Conservation (phyloP, 1,140 invertebrate genomes). For the Andrena cerasifolii region DNA sequence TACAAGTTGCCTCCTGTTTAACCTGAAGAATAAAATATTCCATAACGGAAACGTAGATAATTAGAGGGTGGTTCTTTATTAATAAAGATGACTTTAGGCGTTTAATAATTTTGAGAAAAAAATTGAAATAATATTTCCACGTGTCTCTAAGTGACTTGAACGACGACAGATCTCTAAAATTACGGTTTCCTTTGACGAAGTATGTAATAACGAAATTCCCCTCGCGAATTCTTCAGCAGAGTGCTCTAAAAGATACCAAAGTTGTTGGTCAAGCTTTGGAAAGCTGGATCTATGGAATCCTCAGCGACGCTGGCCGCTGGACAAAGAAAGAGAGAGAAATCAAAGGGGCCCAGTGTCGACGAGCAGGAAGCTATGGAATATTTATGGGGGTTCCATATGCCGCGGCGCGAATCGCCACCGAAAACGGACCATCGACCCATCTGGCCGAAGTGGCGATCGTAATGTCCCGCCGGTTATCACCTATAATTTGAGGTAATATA, state of each 20-base stretch:
- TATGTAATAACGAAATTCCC: too few relatives aligned
- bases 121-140: too few relatives aligned
- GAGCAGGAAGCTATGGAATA: conserved; percentile 61
- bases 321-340: conserved; percentile 30
- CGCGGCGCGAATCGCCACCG: conserved; percentile 69
- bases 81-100: too few relatives aligned
- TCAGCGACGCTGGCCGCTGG: not conserved
- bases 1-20: too few relatives aligned
- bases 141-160: too few relatives aligned
- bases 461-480: conserved; percentile 80
- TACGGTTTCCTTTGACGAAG: too few relatives aligned
- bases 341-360: not conserved
- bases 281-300: not conserved
- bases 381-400: conserved; percentile 80
- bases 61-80: too few relatives aligned
- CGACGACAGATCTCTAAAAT: too few relatives aligned
- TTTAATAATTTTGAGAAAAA: too few relatives aligned
- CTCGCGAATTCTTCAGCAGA: too few relatives aligned
- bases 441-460: conserved; percentile 80
- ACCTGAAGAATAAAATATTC: too few relatives aligned
- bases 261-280: not conserved
- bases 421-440: conserved; percentile 75
- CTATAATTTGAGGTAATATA: conserved; percentile 83
- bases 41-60: too few relatives aligned
- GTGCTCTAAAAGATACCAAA: not conserved